A percentile compares a stretch with the other conserved stretches of the same genome.
Evolutionary conservation across 2,888 invertebrate genomes (phyloP).

Genomic region (Orchestes rusci): DNA sequence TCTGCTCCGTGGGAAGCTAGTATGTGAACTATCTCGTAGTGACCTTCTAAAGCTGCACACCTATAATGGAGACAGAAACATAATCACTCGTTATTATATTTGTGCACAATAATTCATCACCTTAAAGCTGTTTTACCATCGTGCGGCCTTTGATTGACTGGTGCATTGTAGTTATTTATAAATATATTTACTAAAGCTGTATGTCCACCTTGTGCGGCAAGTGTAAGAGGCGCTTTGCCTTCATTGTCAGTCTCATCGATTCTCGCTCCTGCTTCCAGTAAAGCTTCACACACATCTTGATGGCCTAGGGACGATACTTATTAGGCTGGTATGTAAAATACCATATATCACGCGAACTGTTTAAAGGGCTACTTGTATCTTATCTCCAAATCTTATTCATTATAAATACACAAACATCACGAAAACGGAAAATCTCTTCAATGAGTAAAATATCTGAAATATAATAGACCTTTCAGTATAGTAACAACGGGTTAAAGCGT

Average conservation of each 20-base stretch:
- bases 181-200: conserved; percentile 58
- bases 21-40: conserved; percentile 69
- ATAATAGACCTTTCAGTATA: no score
- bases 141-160: conserved; percentile 78
- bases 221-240: conserved; percentile 78
- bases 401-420: no score
- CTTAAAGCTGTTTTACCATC: conserved; percentile 85
- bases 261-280: conserved; percentile 81
- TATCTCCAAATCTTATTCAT: no score
- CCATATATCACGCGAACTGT: no score
- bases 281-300: conserved; percentile 69
- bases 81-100: not conserved
- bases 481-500: no score
- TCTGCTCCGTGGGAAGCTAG: conserved; percentile 71
- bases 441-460: no score
- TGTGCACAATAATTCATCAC: no score
- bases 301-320: conserved; percentile 58
- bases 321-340: no score
- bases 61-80: no score
- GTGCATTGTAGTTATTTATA: conserved; percentile 67
- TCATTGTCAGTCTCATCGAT: conserved; percentile 88
- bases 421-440: no score
- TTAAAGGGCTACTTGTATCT: no score
- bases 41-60: conserved; percentile 75
- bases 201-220: conserved; percentile 88